Base-by-base conservation (phyloP, 2,113 vertebrate species). In the Hypocryptadius cinnamomeus region DNA sequence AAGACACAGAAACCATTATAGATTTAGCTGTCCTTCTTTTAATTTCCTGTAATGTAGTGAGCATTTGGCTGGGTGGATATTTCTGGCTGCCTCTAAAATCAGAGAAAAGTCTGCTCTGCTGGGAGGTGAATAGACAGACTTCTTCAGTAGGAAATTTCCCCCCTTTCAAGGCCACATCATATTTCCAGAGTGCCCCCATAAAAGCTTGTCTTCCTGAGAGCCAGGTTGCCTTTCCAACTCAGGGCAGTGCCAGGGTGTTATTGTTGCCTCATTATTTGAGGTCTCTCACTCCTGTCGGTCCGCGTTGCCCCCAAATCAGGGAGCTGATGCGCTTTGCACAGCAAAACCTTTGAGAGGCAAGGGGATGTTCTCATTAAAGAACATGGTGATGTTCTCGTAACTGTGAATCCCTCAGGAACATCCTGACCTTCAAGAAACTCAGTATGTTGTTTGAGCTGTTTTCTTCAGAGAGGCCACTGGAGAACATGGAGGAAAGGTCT, bases 401-500 rank as follows among this genome's bases (percentile, higher is more conserved):
- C 35, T 2, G 2, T 16, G 45, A 82, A 47, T 40, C 89, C 63
- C 59, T 48, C 44, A 63, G 63, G 74, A 79, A 33, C 27, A 40
- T 61, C 50, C 39, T 8, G 3, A 42, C 73, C 61, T 84, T 89
- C 54, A 76, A 20, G 70, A 84, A 59, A 27, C 37, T 80, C 51
- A 25, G 0, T 80, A 74, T 87, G 30, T 50, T 82, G 37, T 91
- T 92, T 64, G 44, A 35, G 51, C 10, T 69, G 66, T 79, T 90
- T 84, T 89, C 74, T 63, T 82, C 45, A 48, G 51, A 60, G 50
- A 47, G 20, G 20, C 28, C 0, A 0, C 69, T 39, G 71, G 25
- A 66, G 71, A 73, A 28, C 0, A 0, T 0, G 0, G 64, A 72
- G 37, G 47, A 83, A 77, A 63, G 19, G 25, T 60, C 45, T 71